Evolutionary conservation across 2,888 invertebrate species (phyloP).

Genomic region (Hirudinaria manillensis): DNA sequence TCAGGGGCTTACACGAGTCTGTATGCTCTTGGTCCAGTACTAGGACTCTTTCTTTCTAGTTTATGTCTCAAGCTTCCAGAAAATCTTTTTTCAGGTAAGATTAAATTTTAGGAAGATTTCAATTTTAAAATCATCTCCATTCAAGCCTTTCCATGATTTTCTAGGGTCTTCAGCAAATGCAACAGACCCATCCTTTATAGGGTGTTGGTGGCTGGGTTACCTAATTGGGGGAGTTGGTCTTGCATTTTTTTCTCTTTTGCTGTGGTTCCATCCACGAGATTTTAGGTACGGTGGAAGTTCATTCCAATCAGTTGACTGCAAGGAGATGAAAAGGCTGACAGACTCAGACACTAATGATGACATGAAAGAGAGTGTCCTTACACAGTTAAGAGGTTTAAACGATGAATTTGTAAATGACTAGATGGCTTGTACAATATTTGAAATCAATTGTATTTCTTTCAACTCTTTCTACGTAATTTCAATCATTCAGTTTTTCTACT

Average conservation of each 20-base stretch:
- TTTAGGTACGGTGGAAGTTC: not conserved
- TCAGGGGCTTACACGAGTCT: slow-evolving; percentile 35
- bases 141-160: not conserved
- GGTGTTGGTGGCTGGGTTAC: slow-evolving; percentile 38
- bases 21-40: slow-evolving; percentile 37
- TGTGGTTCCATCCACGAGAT: slow-evolving; percentile 36
- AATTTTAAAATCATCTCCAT: not conserved
- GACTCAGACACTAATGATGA: not conserved
- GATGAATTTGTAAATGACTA: not conserved
- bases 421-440: too few species aligned
- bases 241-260: slow-evolving; percentile 23
- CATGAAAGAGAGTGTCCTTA: not conserved
- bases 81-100: slow-evolving; percentile 31
- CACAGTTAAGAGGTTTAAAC: slow-evolving; percentile 11
- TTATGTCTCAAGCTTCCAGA: slow-evolving; percentile 39
- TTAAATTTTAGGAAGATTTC: not conserved
- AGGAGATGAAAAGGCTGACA: not conserved
- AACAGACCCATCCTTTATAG: slow-evolving; percentile 33
- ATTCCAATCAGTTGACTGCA: not conserved
- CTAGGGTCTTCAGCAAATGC: slow-evolving; percentile 23
- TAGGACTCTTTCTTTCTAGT: slow-evolving; percentile 36
- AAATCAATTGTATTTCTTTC: too few species aligned
- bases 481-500: too few species aligned
- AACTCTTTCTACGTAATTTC: too few species aligned
- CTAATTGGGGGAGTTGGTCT: slow-evolving; percentile 27